These are phyloP conservation scores for Philereme transversata DNA, from an alignment of 2,888 invertebrate genomes.

Conservation along the genomic window DNA sequence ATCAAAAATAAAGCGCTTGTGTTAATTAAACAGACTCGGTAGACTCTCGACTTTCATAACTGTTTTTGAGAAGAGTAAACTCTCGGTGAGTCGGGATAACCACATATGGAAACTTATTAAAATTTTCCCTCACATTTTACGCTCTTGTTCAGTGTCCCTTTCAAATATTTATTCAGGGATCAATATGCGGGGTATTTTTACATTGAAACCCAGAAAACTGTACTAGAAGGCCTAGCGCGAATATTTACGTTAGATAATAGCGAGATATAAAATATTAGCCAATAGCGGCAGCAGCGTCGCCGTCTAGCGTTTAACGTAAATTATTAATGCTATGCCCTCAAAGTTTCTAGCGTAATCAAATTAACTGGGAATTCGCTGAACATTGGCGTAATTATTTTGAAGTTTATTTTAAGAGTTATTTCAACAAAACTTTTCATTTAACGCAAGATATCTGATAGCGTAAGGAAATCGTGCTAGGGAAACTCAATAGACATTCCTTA, in stretches of 20 bases:
- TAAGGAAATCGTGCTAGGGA: conserved; percentile 2
- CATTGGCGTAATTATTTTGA: not conserved
- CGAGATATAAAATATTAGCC: too few species aligned
- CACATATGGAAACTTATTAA: conserved; percentile 27
- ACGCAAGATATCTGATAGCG: not conserved
- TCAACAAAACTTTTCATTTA: not conserved
- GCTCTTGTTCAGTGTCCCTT: conserved; percentile 31
- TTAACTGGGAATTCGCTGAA: not conserved
- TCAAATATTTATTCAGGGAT: conserved; percentile 40
- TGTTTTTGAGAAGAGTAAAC: not conserved
- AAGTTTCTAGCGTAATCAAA: not conserved
- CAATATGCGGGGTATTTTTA: conserved; percentile 32
- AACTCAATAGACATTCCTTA: conserved; percentile 3
- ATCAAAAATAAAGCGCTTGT: not conserved
- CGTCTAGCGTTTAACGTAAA: too few species aligned
- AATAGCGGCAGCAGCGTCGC: too few species aligned
- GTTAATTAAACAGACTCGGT: not conserved
- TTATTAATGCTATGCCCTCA: too few species aligned
- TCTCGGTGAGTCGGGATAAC: not conserved
- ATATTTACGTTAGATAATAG: too few species aligned
- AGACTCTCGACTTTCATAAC: conserved; percentile 1
- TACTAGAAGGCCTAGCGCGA: not conserved
- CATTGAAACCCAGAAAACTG: conserved; percentile 25
- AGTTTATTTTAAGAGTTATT: not conserved
- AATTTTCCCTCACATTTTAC: conserved; percentile 30